A percentile compares a stretch with the other conserved stretches of the same genome.
Conservation (phyloP, 1,140 invertebrate genomes). For the Lepidurus packardi region DNA sequence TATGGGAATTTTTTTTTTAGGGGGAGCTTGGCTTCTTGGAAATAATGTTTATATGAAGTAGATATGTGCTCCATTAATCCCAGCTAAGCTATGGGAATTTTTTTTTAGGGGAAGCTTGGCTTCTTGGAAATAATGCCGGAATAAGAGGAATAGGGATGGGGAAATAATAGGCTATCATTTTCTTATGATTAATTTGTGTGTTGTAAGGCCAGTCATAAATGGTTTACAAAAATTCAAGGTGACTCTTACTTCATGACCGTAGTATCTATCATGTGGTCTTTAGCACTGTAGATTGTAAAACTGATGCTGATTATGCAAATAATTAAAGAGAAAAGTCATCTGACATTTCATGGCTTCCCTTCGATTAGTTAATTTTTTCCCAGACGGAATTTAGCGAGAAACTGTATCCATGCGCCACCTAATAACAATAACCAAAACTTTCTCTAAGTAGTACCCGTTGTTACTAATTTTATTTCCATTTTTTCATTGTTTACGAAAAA, state of each 20-base stretch:
- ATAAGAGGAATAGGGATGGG: too few species aligned
- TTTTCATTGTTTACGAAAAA: background rate
- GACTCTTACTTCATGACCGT: background rate
- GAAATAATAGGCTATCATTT: too few species aligned
- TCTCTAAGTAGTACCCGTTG: background rate
- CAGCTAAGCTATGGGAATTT: too few species aligned
- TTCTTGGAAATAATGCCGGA: too few species aligned
- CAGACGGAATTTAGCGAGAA: background rate
- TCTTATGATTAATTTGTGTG: background rate
- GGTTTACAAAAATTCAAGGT: background rate
- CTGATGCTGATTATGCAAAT: background rate
- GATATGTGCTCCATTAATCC: too few species aligned
- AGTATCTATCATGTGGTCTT: background rate
- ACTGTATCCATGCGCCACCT: background rate
- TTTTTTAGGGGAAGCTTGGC: too few species aligned
- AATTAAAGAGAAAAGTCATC: slow-evolving; percentile 18
- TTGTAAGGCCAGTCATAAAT: background rate
- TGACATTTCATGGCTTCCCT: background rate
- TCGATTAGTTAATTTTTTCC: background rate
- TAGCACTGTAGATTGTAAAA: background rate
- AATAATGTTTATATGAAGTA: too few species aligned
- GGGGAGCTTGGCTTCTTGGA: too few species aligned
- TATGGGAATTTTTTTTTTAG: too few species aligned
- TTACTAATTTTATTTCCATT: background rate
- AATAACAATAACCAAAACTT: background rate